These are phyloP conservation scores for Anser brachyrhynchus DNA, from an alignment of 2,113 vertebrate genomes.

Conservation along the genomic window DNA sequence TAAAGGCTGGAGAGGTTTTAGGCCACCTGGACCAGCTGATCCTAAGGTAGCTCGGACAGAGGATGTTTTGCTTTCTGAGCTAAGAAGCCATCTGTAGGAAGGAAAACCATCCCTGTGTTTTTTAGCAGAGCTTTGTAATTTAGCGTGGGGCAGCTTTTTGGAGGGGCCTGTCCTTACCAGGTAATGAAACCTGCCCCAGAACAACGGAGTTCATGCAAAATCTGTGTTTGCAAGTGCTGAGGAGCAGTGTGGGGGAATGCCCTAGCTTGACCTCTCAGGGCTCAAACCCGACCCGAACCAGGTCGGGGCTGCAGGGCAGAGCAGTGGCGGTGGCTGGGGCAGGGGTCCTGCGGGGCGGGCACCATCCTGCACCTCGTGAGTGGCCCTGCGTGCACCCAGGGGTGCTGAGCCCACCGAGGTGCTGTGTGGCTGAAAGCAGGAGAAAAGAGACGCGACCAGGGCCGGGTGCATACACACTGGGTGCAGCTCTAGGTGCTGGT, in stretches of 20 bases:
- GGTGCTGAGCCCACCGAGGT: fast-evolving
- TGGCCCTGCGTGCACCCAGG: fast-evolving
- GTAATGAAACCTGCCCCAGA: neutral
- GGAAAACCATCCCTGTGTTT: neutral
- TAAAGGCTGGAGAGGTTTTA: neutral
- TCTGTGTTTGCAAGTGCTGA: fast-evolving
- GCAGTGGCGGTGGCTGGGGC: too few species aligned
- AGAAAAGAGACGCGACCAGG: neutral
- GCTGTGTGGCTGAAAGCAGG: neutral
- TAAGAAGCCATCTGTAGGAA: neutral
- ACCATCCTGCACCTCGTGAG: neutral
- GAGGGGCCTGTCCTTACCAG: neutral
- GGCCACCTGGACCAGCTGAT: neutral
- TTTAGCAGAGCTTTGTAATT: neutral
- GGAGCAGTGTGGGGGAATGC: neutral
- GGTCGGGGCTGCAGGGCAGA: too few species aligned
- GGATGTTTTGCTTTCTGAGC: neutral
- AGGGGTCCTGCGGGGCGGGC: too few species aligned
- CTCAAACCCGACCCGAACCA: neutral
- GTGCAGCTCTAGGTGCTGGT: neutral
- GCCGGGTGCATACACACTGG: fast-evolving
- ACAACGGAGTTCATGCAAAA: neutral
- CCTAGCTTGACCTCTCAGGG: neutral
- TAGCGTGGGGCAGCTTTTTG: neutral
- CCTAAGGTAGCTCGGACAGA: neutral